Evolutionary conservation across 1,140 invertebrate genomes (phyloP), one percentile per base, ranked within the genome.

Genomic region (Drosophila bifasciata): DNA sequence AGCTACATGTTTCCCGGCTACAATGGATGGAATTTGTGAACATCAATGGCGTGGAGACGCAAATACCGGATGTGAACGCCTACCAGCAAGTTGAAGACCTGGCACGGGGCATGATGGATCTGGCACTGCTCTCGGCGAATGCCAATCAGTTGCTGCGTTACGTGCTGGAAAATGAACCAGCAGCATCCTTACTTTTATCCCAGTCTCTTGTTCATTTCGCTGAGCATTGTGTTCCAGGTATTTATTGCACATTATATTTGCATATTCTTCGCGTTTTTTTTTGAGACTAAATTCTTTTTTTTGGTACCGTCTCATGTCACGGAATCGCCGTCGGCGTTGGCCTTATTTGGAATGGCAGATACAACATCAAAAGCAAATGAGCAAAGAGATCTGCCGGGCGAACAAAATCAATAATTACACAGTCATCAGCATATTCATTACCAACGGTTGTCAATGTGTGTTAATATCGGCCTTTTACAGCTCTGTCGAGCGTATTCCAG

Each of bases 81-180:
- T 98, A 98, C 92, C 96, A 97, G 74, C 97, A 98, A 97, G n/a
- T n/a, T n/a, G 85, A 98, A 98, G 90, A 98, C 97, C 92, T 98
- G 32, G 97, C 97, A 0, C 97, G 97, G 77, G 96, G 96, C 1
- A 97, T 97, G 96, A 96, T 97, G 96, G 96, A 97, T 84, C 92
- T 97, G 41, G 96, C 96, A 0, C 92, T 97, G 9, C 93, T 97
- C 1, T 96, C 95, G 0, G 95, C 96, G 1, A 97, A 98, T 91
- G 96, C 97, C 2, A 97, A 97, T 89, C 97, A 98, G 89, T n/a
- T n/a, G n/a, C 92, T 98, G 36, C 94, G 97, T 67, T 97, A 97
- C 84, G 95, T 98, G 5, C 89, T 98, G 6, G 95, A 96, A n/a
- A 76, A 94, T 94, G 0, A 75, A 93, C 93, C 41, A 91, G 90